These are phyloP conservation scores for Cephalopachus bancanus DNA, from an alignment of 2,797 vertebrate genomes.

Conservation along the genomic window DNA sequence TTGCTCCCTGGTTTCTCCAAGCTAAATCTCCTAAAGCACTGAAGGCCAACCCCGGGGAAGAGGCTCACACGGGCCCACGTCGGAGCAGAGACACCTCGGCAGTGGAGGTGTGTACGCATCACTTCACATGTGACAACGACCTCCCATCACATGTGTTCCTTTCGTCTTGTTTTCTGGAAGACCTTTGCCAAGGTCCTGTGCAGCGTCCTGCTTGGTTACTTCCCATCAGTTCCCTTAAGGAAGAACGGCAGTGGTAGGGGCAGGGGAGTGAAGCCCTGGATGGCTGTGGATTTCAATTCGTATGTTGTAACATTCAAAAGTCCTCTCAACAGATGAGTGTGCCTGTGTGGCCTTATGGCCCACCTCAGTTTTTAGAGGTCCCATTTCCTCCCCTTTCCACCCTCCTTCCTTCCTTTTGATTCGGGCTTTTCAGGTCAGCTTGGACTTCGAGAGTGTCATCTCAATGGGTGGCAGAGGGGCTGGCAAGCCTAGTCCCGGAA, in stretches of 20 bases:
- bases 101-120: not conserved
- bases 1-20: not conserved
- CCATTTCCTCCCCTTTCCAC: not conserved
- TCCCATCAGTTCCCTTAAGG: not conserved
- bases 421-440: too few species aligned
- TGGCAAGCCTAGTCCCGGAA: too few species aligned
- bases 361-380: not conserved
- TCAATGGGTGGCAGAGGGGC: too few species aligned
- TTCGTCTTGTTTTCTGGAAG: not conserved
- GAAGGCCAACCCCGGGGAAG: not conserved
- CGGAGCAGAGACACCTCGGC: not conserved
- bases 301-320: not conserved
- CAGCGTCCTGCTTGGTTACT: not conserved
- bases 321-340: not conserved
- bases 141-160: not conserved
- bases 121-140: not conserved
- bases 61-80: not conserved
- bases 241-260: not conserved
- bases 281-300: not conserved
- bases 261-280: not conserved
- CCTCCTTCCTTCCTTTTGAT: not conserved
- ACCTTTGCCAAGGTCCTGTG: not conserved
- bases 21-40: not conserved
- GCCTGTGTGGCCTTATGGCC: not conserved
- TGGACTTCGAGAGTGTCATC: too few species aligned